Evolutionary conservation across 2,113 vertebrate genomes (phyloP).

Genomic region (Elephantulus edwardii): DNA sequence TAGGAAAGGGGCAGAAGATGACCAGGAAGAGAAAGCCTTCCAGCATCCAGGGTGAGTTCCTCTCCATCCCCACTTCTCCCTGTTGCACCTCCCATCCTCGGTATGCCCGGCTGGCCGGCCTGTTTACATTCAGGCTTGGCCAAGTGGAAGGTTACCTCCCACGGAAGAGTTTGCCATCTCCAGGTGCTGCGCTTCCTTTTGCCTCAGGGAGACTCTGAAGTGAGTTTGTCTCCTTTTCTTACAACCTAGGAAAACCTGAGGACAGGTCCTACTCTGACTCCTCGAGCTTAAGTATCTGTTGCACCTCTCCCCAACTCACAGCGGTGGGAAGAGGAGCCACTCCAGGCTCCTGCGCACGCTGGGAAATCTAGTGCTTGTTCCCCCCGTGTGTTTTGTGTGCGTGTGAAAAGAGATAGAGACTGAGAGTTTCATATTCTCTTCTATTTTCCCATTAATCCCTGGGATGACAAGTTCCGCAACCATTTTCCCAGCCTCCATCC

Average conservation of each 20-base stretch:
- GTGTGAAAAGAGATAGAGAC: neutral
- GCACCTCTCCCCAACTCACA: neutral
- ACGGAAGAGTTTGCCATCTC: slow-evolving; percentile 58
- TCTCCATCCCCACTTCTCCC: neutral
- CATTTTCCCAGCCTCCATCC: slow-evolving; percentile 18
- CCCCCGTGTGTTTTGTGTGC: neutral
- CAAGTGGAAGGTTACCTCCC: slow-evolving; percentile 38
- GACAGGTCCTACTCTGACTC: neutral
- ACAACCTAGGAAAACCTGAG: neutral
- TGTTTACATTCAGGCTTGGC: slow-evolving; percentile 28
- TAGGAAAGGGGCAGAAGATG: slow-evolving; percentile 75
- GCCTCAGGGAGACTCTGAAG: neutral
- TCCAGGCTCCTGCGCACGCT: neutral
- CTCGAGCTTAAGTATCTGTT: slow-evolving; percentile 40
- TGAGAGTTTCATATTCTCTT: neutral
- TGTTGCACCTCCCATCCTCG: neutral
- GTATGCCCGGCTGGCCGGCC: neutral
- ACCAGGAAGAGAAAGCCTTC: slow-evolving; percentile 80
- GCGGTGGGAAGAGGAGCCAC: neutral
- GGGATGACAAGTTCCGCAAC: slow-evolving; percentile 52
- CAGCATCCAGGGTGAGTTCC: slow-evolving; percentile 81
- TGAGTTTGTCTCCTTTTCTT: slow-evolving; percentile 56
- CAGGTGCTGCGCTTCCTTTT: neutral
- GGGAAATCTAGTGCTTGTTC: neutral
- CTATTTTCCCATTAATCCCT: neutral